phyloP scores from a whole-genome alignment of 2,888 invertebrate genomes.

The Cephalotes varians region DNA sequence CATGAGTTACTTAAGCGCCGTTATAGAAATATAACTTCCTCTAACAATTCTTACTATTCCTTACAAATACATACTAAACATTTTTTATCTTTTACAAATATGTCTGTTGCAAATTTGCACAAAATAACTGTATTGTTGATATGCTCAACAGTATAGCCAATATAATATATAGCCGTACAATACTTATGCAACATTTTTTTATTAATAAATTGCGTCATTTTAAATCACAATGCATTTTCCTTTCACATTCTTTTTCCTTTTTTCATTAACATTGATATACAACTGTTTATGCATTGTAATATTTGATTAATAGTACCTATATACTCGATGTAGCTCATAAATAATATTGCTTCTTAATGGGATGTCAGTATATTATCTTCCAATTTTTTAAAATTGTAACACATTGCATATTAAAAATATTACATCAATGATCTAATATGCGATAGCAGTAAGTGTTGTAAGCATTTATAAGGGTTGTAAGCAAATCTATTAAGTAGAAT shows the following conservation, averaged over 20 bases:
- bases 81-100: constrained; percentile 10
- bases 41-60: constrained; percentile 12
- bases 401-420: constrained; percentile 4
- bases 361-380: background rate
- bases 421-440: background rate
- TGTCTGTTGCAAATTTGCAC: constrained; percentile 2
- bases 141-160: background rate
- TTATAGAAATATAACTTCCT: constrained; percentile 35
- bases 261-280: constrained; percentile 34
- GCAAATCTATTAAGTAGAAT: background rate
- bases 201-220: constrained; percentile 20
- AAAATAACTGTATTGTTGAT: constrained; percentile 26
- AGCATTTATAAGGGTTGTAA: constrained; percentile 21
- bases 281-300: constrained; percentile 49
- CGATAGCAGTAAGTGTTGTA: constrained; percentile 20
- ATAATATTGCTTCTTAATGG: constrained; percentile 22
- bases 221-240: constrained; percentile 28
- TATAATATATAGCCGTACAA: background rate
- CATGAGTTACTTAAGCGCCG: constrained; percentile 63
- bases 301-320: constrained; percentile 33
- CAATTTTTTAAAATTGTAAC: constrained; percentile 18
- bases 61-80: constrained; percentile 4
- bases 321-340: constrained; percentile 23
- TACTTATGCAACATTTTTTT: background rate
- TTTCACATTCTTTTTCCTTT: constrained; percentile 1